A percentile compares a stretch with the other conserved stretches of the same genome.
Evolutionary conservation across 2,888 invertebrate genomes (phyloP).

Genomic region (Synanthedon vespiformis): DNA sequence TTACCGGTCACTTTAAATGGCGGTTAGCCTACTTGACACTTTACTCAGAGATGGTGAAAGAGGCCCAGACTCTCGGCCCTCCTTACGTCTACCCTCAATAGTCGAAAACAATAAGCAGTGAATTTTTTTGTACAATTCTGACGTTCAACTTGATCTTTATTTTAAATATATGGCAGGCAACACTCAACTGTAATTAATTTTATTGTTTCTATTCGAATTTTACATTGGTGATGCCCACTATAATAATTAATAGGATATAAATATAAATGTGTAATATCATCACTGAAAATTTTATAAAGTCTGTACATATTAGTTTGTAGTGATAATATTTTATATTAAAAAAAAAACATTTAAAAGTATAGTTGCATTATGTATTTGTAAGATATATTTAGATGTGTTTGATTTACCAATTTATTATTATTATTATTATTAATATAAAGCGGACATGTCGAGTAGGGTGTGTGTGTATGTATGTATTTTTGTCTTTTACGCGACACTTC

Average conservation of each 20-base stretch:
- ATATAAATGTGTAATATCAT: slow-evolving; percentile 12
- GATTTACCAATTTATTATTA: slow-evolving; percentile 36
- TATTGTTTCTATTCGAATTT: too few relatives aligned
- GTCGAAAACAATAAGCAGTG: too few relatives aligned
- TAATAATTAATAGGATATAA: slow-evolving; percentile 38
- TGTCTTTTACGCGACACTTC: not conserved
- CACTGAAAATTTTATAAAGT: slow-evolving; percentile 22
- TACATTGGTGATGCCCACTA: slow-evolving; percentile 18
- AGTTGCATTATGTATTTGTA: slow-evolving; percentile 40
- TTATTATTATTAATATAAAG: slow-evolving; percentile 11
- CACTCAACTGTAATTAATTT: too few relatives aligned
- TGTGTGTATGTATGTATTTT: slow-evolving; percentile 1
- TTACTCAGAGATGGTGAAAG: too few relatives aligned
- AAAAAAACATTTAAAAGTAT: slow-evolving; percentile 19
- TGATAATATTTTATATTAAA: slow-evolving; percentile 34
- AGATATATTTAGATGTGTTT: slow-evolving; percentile 58
- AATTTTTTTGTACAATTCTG: too few relatives aligned
- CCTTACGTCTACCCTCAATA: too few relatives aligned
- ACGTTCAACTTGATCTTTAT: too few relatives aligned
- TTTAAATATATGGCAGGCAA: too few relatives aligned
- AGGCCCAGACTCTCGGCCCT: too few relatives aligned
- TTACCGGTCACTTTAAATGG: too few relatives aligned
- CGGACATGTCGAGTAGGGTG: slow-evolving; percentile 18
- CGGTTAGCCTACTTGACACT: too few relatives aligned
- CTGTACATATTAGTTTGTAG: slow-evolving; percentile 54